These are phyloP conservation scores for Apteryx mantelli DNA, from an alignment of 2,113 vertebrate species.

Conservation along the genomic window DNA sequence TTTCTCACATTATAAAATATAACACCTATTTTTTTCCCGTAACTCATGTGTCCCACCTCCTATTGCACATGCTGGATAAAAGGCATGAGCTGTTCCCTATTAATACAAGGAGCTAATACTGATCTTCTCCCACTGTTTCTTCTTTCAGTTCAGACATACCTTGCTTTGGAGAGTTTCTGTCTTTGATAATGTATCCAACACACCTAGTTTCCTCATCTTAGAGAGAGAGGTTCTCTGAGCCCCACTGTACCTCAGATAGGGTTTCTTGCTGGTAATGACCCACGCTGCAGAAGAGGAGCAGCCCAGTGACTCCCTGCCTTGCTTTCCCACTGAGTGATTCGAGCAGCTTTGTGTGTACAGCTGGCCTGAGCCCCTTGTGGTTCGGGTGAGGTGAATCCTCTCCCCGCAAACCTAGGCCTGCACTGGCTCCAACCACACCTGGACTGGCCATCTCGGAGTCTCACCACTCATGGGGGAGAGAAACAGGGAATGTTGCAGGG, in stretches of 20 bases:
- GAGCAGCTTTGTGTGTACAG: too few relatives aligned
- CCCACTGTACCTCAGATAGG: not conserved
- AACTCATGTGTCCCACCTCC: not conserved
- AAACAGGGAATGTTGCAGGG: not conserved
- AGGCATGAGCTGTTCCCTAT: not conserved
- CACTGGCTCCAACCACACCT: too few relatives aligned
- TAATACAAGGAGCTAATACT: too few relatives aligned
- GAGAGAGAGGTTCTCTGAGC: not conserved
- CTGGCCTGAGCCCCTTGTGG: too few relatives aligned
- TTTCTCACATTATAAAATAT: not conserved
- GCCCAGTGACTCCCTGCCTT: too few relatives aligned
- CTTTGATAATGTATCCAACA: not conserved
- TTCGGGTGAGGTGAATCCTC: too few relatives aligned
- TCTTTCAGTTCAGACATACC: not conserved
- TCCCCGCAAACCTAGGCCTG: too few relatives aligned
- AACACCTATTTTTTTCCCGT: not conserved
- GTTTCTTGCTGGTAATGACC: not conserved
- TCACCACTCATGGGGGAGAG: not conserved
- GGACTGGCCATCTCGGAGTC: not conserved
- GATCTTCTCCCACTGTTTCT: not conserved
- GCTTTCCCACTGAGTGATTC: not conserved
- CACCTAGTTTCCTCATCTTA: not conserved
- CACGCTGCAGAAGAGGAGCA: not conserved
- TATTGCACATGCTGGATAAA: not conserved
- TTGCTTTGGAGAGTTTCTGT: not conserved